These are phyloP conservation scores for Porites lobata DNA, from an alignment of 92 coral and sea anemone genomes.

Conservation along the genomic window DNA sequence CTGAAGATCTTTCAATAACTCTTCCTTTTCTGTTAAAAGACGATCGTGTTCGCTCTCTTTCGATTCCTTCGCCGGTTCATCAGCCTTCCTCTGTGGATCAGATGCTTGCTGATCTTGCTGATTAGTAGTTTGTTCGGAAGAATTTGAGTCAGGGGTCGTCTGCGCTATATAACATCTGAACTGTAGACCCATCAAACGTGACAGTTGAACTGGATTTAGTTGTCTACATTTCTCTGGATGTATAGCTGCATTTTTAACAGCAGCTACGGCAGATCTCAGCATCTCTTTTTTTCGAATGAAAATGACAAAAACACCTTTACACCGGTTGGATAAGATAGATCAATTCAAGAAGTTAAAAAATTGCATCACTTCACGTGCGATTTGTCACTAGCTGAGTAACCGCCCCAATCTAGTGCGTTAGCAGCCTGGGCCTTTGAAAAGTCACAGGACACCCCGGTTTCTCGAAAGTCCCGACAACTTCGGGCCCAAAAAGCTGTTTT, in stretches of 20 bases:
- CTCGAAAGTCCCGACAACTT: too few relatives aligned
- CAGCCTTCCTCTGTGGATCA: constrained; percentile 18
- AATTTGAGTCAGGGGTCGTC: constrained; percentile 27
- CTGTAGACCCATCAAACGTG: constrained; percentile 22
- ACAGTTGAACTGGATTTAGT: constrained; percentile 2
- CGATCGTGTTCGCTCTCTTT: constrained; percentile 69
- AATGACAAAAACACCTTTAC: background rate
- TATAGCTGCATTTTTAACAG: constrained; percentile 23
- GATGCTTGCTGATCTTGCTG: constrained; percentile 19
- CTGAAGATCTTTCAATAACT: constrained; percentile 88
- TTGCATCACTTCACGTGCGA: constrained; percentile 54
- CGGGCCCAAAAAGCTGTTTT: too few relatives aligned
- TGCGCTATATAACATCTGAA: constrained; percentile 13
- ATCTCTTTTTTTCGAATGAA: background rate
- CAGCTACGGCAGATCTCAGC: constrained; percentile 23
- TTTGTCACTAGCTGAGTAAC: constrained; percentile 24
- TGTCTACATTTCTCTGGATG: constrained; percentile 25
- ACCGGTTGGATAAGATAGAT: background rate
- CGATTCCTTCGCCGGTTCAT: constrained; percentile 35
- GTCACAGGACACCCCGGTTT: too few relatives aligned
- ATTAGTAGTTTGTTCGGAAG: background rate
- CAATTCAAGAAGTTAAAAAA: background rate
- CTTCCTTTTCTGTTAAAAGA: constrained; percentile 84
- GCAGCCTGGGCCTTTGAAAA: background rate
- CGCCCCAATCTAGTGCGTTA: constrained; percentile 2